These are phyloP conservation scores for Nothocercus nigrocapillus DNA, from an alignment of 2,113 vertebrate species.

Conservation along the genomic window DNA sequence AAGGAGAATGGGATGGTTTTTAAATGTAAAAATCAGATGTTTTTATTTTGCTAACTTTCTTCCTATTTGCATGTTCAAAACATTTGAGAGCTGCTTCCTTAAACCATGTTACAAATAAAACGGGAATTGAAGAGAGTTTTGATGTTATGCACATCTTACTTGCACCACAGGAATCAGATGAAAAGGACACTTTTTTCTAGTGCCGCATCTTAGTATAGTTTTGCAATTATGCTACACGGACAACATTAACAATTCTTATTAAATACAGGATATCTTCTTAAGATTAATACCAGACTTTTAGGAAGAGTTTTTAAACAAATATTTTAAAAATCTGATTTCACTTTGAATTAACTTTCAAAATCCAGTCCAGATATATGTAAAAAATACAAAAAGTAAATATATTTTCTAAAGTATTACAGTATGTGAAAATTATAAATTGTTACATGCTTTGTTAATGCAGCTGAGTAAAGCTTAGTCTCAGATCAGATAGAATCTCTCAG, in stretches of 20 bases:
- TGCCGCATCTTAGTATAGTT: conserved; percentile 45
- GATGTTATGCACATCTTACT: conserved; percentile 54
- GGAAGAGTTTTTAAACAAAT: conserved; percentile 49
- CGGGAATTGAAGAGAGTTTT: conserved; percentile 37
- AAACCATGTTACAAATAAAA: conserved; percentile 36
- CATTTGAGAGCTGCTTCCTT: conserved; percentile 24
- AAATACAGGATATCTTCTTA: conserved; percentile 45
- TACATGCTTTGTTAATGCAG: conserved; percentile 43
- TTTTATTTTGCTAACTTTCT: conserved; percentile 52
- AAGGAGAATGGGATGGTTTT: conserved; percentile 1
- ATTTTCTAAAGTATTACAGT: conserved; percentile 57
- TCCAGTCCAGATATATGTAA: conserved; percentile 33
- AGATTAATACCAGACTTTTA: conserved; percentile 66
- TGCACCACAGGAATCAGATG: conserved; percentile 57
- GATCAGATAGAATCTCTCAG: conserved; percentile 60
- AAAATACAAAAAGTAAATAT: conserved; percentile 59
- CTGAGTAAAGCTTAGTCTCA: conserved; percentile 47
- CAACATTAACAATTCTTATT: conserved; percentile 64
- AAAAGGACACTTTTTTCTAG: conserved; percentile 41
- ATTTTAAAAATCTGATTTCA: conserved; percentile 69
- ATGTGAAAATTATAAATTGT: conserved; percentile 61
- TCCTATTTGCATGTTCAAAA: conserved; percentile 53
- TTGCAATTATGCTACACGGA: conserved; percentile 61
- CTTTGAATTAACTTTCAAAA: conserved; percentile 63
- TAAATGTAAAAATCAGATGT: conserved; percentile 12